These are phyloP conservation scores for Epizoanthus fatuus DNA, from an alignment of 92 coral and sea anemone genomes.

Conservation along the genomic window DNA sequence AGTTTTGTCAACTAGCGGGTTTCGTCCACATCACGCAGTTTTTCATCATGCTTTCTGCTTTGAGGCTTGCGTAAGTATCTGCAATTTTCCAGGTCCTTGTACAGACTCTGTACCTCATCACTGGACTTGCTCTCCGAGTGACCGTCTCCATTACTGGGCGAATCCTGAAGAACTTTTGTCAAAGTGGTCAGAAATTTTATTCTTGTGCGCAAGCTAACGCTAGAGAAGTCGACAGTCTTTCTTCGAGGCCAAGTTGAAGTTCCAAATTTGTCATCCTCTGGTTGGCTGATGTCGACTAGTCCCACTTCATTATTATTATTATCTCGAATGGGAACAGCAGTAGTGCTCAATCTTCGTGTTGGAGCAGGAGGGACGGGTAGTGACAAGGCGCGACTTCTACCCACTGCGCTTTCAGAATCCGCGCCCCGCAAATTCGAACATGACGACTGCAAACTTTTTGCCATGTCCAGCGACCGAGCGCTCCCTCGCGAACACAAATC, in stretches of 20 bases:
- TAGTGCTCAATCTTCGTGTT: background rate
- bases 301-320: background rate
- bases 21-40: background rate
- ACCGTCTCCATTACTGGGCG: background rate
- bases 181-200: constrained; percentile 22
- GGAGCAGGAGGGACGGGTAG: background rate
- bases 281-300: background rate
- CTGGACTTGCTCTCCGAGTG: constrained; percentile 1
- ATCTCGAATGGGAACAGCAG: background rate
- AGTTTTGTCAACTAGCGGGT: background rate
- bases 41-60: background rate
- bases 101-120: background rate
- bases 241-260: constrained; percentile 16
- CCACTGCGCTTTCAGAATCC: background rate
- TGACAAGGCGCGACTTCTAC: constrained; percentile 15
- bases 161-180: background rate
- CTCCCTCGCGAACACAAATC: constrained; percentile 28
- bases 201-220: constrained; percentile 21
- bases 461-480: background rate
- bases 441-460: constrained; percentile 9
- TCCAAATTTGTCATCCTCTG: constrained; percentile 1
- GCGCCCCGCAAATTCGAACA: background rate
- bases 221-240: constrained; percentile 14
- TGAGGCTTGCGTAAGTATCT: constrained; percentile 21
- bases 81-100: constrained; percentile 2